Evolutionary conservation across 2,797 vertebrate species (phyloP), one percentile per base, ranked within the genome.

Genomic region (Acipenser transmontanus): DNA sequence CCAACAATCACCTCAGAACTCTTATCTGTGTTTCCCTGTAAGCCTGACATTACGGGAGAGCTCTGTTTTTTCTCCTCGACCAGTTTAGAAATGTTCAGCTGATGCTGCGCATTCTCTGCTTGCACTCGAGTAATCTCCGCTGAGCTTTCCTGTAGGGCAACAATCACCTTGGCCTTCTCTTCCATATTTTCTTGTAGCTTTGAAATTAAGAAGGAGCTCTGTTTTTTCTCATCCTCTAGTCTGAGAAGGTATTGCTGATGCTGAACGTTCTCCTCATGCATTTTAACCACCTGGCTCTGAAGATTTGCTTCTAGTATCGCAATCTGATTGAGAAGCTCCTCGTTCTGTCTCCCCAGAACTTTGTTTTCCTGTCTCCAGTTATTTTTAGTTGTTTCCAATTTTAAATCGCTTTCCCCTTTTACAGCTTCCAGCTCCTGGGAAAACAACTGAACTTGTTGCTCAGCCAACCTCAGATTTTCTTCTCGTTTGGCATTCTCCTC

Each of bases 361-460:
- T 79, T 69, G 69, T 88, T 90, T 77, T 90, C 88, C 64, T 75
- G 78, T 73, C 88, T 87, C 54, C 87, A 73, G 14, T 69, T 10
- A 17, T 49, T 52, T 66, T 67, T 52, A 8, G 60, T 20, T 62
- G 48, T 65, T 7, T 61, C 5, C 6, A 50, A 61, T 62, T 66
- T 48, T 6, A 56, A 7, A 51, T 63, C 59, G 47, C 54, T 63
- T 51, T 59, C 70, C 49, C 51, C 13, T 12, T 47, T 65, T 47
- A 59, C 2, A 8, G 20, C 60, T 52, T 66, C 50, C 7, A 0
- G 0, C 50, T 13, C 61, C 61, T 69, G 4, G 10, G 62, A 63
- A 47, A n/a, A 2, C 2, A 57, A 50, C 69, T 50, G 69, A 0
- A 8, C 47, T 49, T 66, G 7, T 1, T 0, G 57, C 60, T 9